Evolutionary conservation across 1,140 invertebrate genomes (phyloP).

Genomic region (Rhyzopertha dominica): DNA sequence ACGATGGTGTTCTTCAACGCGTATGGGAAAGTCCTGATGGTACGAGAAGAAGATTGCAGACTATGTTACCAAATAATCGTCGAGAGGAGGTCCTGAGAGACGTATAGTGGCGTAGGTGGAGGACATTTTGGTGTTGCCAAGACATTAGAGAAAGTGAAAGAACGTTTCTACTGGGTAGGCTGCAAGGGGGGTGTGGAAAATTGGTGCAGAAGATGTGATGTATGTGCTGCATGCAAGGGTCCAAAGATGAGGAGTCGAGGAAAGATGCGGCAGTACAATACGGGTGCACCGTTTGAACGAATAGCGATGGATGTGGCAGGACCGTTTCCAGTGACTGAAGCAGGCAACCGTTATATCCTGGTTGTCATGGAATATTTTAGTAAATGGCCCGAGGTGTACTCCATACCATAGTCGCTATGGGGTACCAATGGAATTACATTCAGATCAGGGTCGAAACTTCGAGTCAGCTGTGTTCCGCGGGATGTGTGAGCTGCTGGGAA

Average conservation of each 20-base stretch:
- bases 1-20: too few species aligned
- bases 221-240: constrained; percentile 24
- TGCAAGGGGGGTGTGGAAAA: constrained; percentile 20
- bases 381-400: constrained; percentile 37
- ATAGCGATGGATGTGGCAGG: constrained; percentile 21
- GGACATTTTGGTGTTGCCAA: constrained; percentile 16
- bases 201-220: constrained; percentile 22
- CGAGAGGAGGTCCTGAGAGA: background rate
- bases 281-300: constrained; percentile 18
- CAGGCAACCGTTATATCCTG: constrained; percentile 25
- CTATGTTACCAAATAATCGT: background rate
- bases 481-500: constrained; percentile 25
- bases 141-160: constrained; percentile 5
- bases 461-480: constrained; percentile 30
- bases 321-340: constrained; percentile 11
- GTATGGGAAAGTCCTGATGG: too few species aligned
- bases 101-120: constrained; percentile 6
- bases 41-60: too few species aligned
- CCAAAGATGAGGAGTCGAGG: constrained; percentile 14
- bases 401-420: constrained; percentile 36
- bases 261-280: constrained; percentile 18
- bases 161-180: constrained; percentile 20
- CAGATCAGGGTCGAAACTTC: constrained; percentile 43
- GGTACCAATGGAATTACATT: constrained; percentile 33
- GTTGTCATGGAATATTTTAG: constrained; percentile 36